Evolutionary conservation across 2,797 vertebrate genomes (phyloP), one percentile per base, ranked within the genome.

Genomic region (Pseudochaenichthys georgianus): DNA sequence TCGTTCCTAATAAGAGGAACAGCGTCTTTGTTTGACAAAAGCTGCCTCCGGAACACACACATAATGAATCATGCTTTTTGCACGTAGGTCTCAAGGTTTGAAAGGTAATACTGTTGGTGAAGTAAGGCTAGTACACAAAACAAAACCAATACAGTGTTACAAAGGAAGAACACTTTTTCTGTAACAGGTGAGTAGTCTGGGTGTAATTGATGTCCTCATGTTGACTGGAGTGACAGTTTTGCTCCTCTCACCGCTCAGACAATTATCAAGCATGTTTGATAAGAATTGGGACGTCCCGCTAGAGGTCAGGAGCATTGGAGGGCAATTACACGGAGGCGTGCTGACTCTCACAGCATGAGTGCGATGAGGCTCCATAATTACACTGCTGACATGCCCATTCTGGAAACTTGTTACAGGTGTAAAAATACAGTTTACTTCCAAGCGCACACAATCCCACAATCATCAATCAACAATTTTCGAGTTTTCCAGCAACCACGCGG

Each of bases 311-410:
- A 67, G 71, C 70, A 63, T 51, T 51, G 81, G 59, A 89, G 82
- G 82, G 88, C 86, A 93, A 91, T 92, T 91, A 90, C 87, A 81
- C 3, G 9, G 59, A 82, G 75, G 45, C 81, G 71, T 85, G 87
- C 87, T 92, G 87, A 81, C 74, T 85, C 23, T 73, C 78, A 28
- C 84, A 88, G 80, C 77, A 61, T 78, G 88, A 57, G 46, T 7
- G 45, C 31, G 6, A 80, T 55, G 70, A 86, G 61, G 64, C 75
- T 69, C 74, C 60, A 76, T 87, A 90, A 91, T 89, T 88, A 90
- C 87, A 58, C 48, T 9, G 70, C 64, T 2, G 42, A 82, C 54
- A 3, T 66, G 81, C 59, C 46, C 41, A 64, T 73, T 54, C 69
- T 50, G 23, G 75, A 86, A 84, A 78, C 63, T 66, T 6, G 47